Base-by-base conservation (phyloP, 2,797 vertebrate genomes). In the Rhadinocentrus ornatus region DNA sequence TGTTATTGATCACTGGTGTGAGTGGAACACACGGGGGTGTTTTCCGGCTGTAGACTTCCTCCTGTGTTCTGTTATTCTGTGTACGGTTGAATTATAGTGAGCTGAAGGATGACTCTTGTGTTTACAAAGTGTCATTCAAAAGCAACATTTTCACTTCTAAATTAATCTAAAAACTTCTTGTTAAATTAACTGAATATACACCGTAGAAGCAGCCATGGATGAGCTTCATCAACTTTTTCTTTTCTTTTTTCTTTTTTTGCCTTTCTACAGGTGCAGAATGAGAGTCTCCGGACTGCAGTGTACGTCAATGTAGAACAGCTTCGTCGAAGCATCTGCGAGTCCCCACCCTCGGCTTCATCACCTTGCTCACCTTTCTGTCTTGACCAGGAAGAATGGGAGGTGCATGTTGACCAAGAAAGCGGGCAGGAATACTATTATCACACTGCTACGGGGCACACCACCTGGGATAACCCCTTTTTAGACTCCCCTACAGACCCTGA, bases 401-500 rank as follows among this genome's bases (percentile, higher is more conserved):
- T 95, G 6, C 96, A 97, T 81, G 93, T 90, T 66, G 97, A 99
- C 83, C 37, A 90, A 0, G 92, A 86, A 10, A 98, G 94, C 7
- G 97, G 97, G 27, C 96, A 93, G 62, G 93, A 95, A 80, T 99
- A 96, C 84, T 99, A 96, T 87, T 97, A 96, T 85, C 96, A 99
- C 84, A 92, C 95, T 0, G 65, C 82, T 69, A 96, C 96, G 0
- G 96, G 97, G 2, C 93, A 87, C 71, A 97, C 96, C 79, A 98
- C 97, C 60, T 99, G 98, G 98, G 96, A 99, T 10, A 94, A 89
- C 70, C 97, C 97, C 3, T 94, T 86, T 15, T 20, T 94, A 26
- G 76, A 89, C 69, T 69, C 74, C 54, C 81, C 74, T 53, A 75
- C 85, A 0, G 91, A 93, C 69, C 66, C 78, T 0, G 80, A 91